Percentiles rank a stretch among this genome's conserved stretches.
These are phyloP conservation scores for Stomorhina lunata DNA, from an alignment of 2,888 invertebrate species.

Conservation along the genomic window DNA sequence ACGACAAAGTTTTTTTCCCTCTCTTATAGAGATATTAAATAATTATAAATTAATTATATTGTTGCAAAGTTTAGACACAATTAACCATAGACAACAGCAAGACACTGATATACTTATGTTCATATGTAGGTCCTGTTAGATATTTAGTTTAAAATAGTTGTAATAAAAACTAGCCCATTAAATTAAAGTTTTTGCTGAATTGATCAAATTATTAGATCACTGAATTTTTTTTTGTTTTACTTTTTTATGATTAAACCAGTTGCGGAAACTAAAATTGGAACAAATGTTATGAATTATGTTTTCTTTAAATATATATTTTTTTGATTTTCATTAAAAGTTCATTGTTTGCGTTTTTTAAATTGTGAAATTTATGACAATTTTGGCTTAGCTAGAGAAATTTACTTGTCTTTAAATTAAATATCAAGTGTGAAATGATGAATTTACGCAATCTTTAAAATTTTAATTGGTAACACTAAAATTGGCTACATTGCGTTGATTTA, in stretches of 20 bases:
- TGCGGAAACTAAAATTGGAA: too few relatives aligned
- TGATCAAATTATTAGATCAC: too few relatives aligned
- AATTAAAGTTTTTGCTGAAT: too few relatives aligned
- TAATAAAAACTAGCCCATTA: not conserved
- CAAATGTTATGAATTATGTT: too few relatives aligned
- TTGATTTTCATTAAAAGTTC: too few relatives aligned
- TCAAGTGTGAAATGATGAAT: conserved; percentile 50
- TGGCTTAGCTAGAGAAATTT: conserved; percentile 9
- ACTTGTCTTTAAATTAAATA: conserved; percentile 7
- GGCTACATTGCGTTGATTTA: not conserved
- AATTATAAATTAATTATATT: conserved; percentile 62
- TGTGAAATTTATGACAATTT: not conserved
- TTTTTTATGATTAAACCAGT: not conserved
- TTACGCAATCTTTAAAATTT: conserved; percentile 59
- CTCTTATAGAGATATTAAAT: conserved; percentile 51
- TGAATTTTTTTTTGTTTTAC: not conserved
- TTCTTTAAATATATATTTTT: too few relatives aligned
- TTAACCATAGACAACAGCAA: not conserved
- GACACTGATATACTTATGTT: not conserved
- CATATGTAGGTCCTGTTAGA: too few relatives aligned
- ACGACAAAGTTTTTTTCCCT: not conserved
- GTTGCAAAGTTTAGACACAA: conserved; percentile 32
- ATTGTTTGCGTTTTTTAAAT: conserved; percentile 27
- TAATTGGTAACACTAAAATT: conserved; percentile 49
- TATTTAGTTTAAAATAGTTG: not conserved